Conservation (phyloP, 2,797 vertebrate species). For the Galagoides demidoff region DNA sequence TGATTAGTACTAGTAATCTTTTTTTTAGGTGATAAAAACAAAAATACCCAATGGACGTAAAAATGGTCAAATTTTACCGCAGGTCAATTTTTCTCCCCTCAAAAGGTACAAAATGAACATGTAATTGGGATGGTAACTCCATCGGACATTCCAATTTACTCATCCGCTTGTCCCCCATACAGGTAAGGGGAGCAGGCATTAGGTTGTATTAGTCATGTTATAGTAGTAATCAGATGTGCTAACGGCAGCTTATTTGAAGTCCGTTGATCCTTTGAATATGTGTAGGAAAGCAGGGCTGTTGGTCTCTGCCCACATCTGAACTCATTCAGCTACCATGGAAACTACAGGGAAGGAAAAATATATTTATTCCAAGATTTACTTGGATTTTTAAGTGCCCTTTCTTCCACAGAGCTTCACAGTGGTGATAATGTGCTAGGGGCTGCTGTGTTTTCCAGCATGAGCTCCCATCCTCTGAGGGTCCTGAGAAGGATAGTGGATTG, state of each 20-base stretch:
- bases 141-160: neutral
- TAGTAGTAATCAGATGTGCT: constrained; percentile 65
- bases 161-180: neutral
- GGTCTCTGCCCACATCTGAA: constrained; percentile 83
- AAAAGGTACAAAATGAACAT: constrained; percentile 69
- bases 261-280: constrained; percentile 69
- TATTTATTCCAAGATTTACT: constrained; percentile 71
- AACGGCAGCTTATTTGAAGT: constrained; percentile 72
- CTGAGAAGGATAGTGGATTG: constrained; percentile 99
- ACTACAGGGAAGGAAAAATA: constrained; percentile 84
- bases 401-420: constrained; percentile 53
- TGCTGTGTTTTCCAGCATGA: constrained; percentile 93
- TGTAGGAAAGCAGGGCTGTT: constrained; percentile 77
- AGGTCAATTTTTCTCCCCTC: constrained; percentile 59
- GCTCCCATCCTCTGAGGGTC: constrained; percentile 99
- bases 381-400: constrained; percentile 56
- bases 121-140: constrained; percentile 23
- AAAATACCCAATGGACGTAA: constrained; percentile 74
- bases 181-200: neutral
- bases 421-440: constrained; percentile 84
- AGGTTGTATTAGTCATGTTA: constrained; percentile 65
- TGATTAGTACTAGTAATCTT: constrained; percentile 72
- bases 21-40: constrained; percentile 67
- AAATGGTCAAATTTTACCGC: constrained; percentile 58
- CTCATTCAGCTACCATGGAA: constrained; percentile 84